Evolutionary conservation across 2,888 invertebrate species (phyloP).

Genomic region (Digitonthophagus gazella): DNA sequence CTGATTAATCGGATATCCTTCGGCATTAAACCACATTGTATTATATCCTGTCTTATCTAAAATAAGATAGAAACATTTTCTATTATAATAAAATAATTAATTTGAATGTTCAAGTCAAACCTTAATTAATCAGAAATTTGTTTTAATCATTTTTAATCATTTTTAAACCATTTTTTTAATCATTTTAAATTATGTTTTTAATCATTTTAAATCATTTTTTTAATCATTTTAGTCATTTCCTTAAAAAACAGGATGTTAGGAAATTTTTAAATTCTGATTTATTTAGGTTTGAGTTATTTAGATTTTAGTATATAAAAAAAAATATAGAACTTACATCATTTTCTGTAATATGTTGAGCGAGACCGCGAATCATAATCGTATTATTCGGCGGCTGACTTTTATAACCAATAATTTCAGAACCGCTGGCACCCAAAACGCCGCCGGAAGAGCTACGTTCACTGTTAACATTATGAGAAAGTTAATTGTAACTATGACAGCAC

Average conservation of each 20-base stretch:
- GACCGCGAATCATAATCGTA: slow-evolving; percentile 73
- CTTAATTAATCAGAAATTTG: neutral
- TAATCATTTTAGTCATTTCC: neutral
- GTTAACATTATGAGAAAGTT: slow-evolving; percentile 36
- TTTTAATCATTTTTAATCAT: too few species aligned
- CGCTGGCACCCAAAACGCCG: slow-evolving; percentile 49
- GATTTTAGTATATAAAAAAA: too few species aligned
- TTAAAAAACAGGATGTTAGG: too few species aligned
- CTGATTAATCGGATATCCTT: slow-evolving; percentile 80
- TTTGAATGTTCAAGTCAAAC: slow-evolving; percentile 5
- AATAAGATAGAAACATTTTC: slow-evolving; percentile 36
- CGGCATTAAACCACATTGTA: slow-evolving; percentile 70
- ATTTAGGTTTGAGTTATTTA: too few species aligned
- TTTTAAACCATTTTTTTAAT: too few species aligned
- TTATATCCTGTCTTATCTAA: slow-evolving; percentile 75
- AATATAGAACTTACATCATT: slow-evolving; percentile 62
- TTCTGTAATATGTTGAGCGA: slow-evolving; percentile 73
- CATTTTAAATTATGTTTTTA: too few species aligned
- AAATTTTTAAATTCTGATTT: too few species aligned
- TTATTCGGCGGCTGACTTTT: slow-evolving; percentile 56
- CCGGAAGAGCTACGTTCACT: slow-evolving; percentile 49
- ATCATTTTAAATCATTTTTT: neutral
- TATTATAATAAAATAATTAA: slow-evolving; percentile 16
- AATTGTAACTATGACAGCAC: slow-evolving; percentile 22
- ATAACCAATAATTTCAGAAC: slow-evolving; percentile 51